Base-by-base conservation (phyloP, 2,888 invertebrate species). In the Eilema depressum region DNA sequence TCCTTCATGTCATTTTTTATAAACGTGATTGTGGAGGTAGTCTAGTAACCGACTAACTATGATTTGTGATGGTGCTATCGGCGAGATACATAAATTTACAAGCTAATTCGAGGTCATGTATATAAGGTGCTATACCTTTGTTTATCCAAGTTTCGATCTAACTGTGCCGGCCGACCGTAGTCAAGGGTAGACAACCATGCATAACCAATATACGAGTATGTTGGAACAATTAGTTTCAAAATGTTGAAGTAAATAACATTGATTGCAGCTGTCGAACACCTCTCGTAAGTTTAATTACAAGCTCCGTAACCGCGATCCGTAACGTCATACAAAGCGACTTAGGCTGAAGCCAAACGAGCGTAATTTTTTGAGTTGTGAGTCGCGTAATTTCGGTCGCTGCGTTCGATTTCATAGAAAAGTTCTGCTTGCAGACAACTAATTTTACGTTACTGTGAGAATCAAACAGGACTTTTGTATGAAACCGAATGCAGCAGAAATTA, bases 111-210 rank as follows among this genome's bases (percentile, higher is more conserved):
- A 53, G 53, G 53, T n/a, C 47, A 47, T 47, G 7, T 20, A 53
- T n/a, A 10, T n/a, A n/a, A 53, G 53, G 10, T 53, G 53, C 53
- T n/a, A 53, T 53, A 53, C 53, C 5, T 17, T 53, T n/a, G 0
- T 53, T 53, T 53, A 53, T n/a, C 53, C n/a, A 53, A 53, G 53
- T 53, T 53, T n/a, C n/a, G 53, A 53, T n/a, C n/a, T 53, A 53
- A 53, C 8, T 53, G 53, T 53, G 53, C n/a, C 53, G 53, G n/a
- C 20, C 53, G n/a, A 53, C 53, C 53, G n/a, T 53, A 53, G 53
- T 53, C n/a, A 53, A 53, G 53, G 53, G 53, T 53, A 53, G 53
- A 53, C n/a, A 8, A 10, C 53, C 53, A 53, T n/a, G 53, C 53
- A 53, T 53, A 17, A 41, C 41, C 41, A 41, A 41, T 41, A 41